Evolutionary conservation across 2,797 vertebrate species (phyloP), one percentile per base, ranked within the genome.

Genomic region (Acipenser transmontanus): DNA sequence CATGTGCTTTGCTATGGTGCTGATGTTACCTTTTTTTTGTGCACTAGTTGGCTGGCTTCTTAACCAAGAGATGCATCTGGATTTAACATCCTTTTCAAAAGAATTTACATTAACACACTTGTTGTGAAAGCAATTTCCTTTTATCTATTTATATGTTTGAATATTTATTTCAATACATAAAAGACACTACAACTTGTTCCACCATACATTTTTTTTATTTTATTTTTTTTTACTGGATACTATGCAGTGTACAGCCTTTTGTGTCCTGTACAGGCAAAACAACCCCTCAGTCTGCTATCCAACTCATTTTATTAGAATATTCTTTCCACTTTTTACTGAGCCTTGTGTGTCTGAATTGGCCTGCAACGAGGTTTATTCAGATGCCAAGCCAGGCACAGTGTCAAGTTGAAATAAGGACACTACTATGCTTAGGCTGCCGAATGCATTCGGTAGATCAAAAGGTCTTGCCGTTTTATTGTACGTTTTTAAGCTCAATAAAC

Each of bases 351-450:
- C 62, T 70, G 71, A 68, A 63, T 59, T 78, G 70, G 74, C 51
- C 1, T 64, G 71, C 57, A 70, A 49, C 65, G 74, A 77, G 70
- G 20, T 49, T 48, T 66, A 48, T 47, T 60, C 7, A 14, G 70
- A 62, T 65, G 71, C 72, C 78, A 83, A 80, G 77, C 66, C 11
- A 64, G 20, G 64, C 74, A 70, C 69, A 50, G 20, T 59, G 47
- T 70, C 13, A 67, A 70, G 77, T 74, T 73, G 71, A 80, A 72
- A 66, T 64, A 66, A 85, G 78, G 81, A 79, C 74, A 84, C 61
- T 20, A 65, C 61, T 20, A 65, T 14, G 59, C 71, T 73, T 72
- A 71, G 61, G 62, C 69, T 73, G 78, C 71, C 68, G 80, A 82
- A 67, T 70, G 67, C 71, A 74, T 79, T 74, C 77, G 72, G 77